Evolutionary conservation across 2,888 invertebrate species (phyloP), one percentile per base, ranked within the genome.

Genomic region (Xiphydria camelus): DNA sequence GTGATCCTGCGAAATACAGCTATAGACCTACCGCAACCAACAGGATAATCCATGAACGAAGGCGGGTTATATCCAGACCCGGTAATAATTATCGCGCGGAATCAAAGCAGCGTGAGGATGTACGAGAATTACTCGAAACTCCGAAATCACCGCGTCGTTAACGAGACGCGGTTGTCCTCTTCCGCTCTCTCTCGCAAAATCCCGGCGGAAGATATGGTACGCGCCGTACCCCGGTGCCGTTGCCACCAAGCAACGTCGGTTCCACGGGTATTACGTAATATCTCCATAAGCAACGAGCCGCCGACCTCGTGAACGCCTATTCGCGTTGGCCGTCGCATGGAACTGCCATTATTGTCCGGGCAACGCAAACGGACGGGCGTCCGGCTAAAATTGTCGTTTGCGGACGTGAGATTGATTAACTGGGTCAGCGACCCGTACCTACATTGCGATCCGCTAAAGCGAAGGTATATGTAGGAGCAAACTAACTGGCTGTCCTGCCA

Each of bases 321-420:
- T 10, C 7, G 19, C 17, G 38, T 6, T 19, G n/a, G 15, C 23
- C 10, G n/a, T 37, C 4, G 14, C 53, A 42, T 45, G 43, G 49
- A 42, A 43, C 41, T 47, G 45, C 41, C 46, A 50, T 53, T 50
- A 58, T 59, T 59, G 59, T 58, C 49, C 58, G 43, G 46, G 45
- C 45, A 43, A 55, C 49, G 48, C 58, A 53, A 55, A 55, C 50
- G 55, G 52, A 47, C 51, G 51, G 55, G 52, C 47, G 55, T 45
- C 23, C 43, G 26, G 35, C 58, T 53, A 53, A 60, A 60, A 57
- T 48, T 47, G 50, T 53, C 46, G 49, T 47, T 45, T 48, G 34
- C 48, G 25, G 55, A 59, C 50, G 57, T 55, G 62, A 62, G 62
- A 62, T 62, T 53, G 62, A 59, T 62, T 61, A 55, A 61, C 60